phyloP scores from a whole-genome alignment of 2,888 invertebrate species.

The Ophion costatus region DNA sequence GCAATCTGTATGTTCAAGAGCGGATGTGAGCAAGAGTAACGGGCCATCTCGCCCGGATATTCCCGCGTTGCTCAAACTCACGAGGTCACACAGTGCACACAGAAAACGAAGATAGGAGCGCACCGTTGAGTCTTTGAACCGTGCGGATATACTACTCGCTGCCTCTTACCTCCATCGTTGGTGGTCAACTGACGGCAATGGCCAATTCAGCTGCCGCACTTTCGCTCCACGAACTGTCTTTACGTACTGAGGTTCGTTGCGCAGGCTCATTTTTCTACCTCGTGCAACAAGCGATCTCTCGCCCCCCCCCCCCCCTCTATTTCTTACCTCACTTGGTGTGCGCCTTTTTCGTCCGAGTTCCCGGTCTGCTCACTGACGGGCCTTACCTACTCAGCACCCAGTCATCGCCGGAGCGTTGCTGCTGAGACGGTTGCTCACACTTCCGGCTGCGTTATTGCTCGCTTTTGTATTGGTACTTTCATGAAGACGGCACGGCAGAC shows the following conservation, averaged over 20 bases:
- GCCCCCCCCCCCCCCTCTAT: background rate
- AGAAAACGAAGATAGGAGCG: conserved; percentile 28
- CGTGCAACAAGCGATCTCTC: conserved; percentile 26
- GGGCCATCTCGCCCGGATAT: conserved; percentile 61
- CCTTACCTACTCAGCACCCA: no score
- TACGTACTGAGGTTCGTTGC: conserved; percentile 35
- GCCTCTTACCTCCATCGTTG: background rate
- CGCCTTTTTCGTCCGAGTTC: background rate
- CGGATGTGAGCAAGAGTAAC: conserved; percentile 52
- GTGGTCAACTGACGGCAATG: conserved; percentile 30
- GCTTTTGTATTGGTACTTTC: background rate
- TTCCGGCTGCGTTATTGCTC: background rate
- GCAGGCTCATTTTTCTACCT: conserved; percentile 24
- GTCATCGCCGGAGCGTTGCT: no score
- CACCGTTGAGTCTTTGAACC: conserved; percentile 7
- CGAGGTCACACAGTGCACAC: conserved; percentile 38
- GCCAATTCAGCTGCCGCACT: conserved; percentile 58
- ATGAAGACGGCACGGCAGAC: background rate
- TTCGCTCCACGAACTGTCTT: conserved; percentile 53
- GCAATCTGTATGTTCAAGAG: conserved; percentile 10
- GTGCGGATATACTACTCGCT: background rate
- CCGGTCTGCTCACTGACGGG: background rate
- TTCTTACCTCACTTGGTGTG: background rate
- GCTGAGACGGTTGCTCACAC: background rate
- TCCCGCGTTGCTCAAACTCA: conserved; percentile 46